Percentiles rank a stretch among this genome's conserved stretches.
Evolutionary conservation across 2,113 vertebrate genomes (phyloP).

Genomic region (Syngnathus floridae): DNA sequence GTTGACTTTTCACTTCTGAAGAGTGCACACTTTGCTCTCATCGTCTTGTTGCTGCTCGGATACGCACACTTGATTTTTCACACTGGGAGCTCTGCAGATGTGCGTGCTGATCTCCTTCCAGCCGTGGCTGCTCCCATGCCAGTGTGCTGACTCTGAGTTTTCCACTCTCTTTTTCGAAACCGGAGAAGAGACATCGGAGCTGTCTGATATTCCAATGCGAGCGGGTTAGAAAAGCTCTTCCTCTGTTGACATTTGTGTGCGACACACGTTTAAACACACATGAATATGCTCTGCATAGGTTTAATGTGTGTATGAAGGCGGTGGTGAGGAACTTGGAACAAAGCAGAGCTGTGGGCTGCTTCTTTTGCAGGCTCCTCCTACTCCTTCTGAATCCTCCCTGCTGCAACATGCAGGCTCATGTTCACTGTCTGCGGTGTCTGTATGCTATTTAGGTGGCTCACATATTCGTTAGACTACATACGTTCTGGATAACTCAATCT

Average conservation of each 20-base stretch:
- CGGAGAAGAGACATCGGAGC: conserved; percentile 56
- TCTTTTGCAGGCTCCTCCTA: background rate
- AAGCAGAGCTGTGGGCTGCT: background rate
- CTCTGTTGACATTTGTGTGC: background rate
- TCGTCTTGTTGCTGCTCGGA: conserved; percentile 10
- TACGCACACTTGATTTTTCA: conserved; percentile 23
- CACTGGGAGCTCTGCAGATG: conserved; percentile 53
- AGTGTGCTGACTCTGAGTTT: conserved; percentile 68
- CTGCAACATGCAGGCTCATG: conserved; percentile 15
- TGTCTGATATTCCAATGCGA: conserved; percentile 43
- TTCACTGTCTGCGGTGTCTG: background rate
- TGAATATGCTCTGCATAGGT: background rate
- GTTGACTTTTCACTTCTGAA: background rate
- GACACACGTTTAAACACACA: conserved; percentile 3
- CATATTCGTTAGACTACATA: background rate
- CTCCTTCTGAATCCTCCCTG: conserved; percentile 6
- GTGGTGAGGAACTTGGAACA: background rate
- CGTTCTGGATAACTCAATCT: background rate
- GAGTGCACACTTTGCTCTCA: background rate
- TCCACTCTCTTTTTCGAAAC: conserved; percentile 67
- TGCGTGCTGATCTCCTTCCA: conserved; percentile 63
- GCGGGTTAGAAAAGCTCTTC: conserved; percentile 21
- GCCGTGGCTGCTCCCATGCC: conserved; percentile 53
- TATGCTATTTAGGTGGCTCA: background rate
- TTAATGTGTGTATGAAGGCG: background rate